Evolutionary conservation across 1,140 invertebrate genomes (phyloP).

Genomic region (Sitodiplosis mosellana): DNA sequence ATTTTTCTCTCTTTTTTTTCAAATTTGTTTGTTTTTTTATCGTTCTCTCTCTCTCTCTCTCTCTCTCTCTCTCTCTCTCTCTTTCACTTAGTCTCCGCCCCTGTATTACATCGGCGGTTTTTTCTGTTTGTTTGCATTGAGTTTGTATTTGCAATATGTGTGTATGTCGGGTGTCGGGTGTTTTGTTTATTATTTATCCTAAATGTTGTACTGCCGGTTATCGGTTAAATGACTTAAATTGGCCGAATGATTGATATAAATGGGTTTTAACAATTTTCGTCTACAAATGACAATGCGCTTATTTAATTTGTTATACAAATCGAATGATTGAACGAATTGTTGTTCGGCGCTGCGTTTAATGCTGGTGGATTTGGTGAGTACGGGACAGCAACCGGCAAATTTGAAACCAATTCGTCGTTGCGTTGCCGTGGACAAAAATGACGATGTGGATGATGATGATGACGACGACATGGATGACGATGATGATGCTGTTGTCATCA

Average conservation of each 20-base stretch:
- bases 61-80: no score
- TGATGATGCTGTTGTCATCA: slow-evolving; percentile 10
- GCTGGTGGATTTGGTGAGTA: slow-evolving; percentile 16
- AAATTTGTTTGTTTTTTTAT: no score
- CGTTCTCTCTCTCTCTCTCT: no score
- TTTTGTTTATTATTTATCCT: background rate
- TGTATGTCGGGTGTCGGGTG: background rate
- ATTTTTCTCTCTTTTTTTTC: no score
- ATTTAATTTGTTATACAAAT: slow-evolving; percentile 5
- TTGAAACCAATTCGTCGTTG: slow-evolving; percentile 21
- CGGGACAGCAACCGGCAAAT: slow-evolving; percentile 16
- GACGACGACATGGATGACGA: no score
- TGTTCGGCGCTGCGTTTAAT: slow-evolving; percentile 7
- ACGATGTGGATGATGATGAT: no score
- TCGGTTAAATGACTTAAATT: background rate
- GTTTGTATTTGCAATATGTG: background rate
- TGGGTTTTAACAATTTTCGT: slow-evolving; percentile 18
- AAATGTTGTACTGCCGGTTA: background rate
- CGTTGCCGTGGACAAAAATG: no score
- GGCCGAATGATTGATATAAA: slow-evolving; percentile 12
- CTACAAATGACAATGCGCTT: slow-evolving; percentile 19
- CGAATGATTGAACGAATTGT: slow-evolving; percentile 4
- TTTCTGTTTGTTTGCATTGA: background rate
- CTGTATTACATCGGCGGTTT: no score
- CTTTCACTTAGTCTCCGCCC: no score